phyloP scores from a whole-genome alignment of 2,113 vertebrate species.

The Embiotoca jacksoni region DNA sequence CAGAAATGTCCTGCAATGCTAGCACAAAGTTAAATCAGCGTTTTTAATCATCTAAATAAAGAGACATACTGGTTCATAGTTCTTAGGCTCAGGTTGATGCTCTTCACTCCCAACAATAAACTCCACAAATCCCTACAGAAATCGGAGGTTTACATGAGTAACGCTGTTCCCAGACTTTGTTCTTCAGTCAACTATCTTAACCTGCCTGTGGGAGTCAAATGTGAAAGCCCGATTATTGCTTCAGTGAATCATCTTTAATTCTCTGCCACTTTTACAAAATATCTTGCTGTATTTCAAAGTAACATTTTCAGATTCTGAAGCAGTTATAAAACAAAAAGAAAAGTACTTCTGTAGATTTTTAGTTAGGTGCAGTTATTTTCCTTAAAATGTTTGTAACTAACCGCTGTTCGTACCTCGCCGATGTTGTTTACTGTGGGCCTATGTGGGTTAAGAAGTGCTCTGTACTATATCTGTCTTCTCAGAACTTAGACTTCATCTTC shows the following conservation, averaged over 20 bases:
- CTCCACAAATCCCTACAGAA: background rate
- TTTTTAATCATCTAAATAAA: constrained; percentile 5
- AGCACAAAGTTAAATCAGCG: background rate
- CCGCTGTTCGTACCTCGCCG: constrained; percentile 15
- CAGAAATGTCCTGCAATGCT: background rate
- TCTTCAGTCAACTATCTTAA: too few relatives aligned
- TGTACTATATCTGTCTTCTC: constrained; percentile 62
- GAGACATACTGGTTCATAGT: background rate
- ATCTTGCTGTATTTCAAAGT: too few relatives aligned
- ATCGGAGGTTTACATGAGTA: too few relatives aligned
- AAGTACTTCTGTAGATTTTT: background rate
- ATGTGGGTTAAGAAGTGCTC: constrained; percentile 72
- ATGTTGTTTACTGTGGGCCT: constrained; percentile 58
- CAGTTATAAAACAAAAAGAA: too few relatives aligned
- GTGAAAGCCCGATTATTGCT: too few relatives aligned
- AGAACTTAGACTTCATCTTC: constrained; percentile 46
- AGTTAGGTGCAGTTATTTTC: background rate
- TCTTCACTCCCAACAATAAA: background rate
- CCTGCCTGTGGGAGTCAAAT: too few relatives aligned
- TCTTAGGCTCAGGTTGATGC: background rate
- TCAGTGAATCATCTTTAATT: too few relatives aligned
- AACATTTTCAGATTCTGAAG: too few relatives aligned
- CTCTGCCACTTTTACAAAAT: too few relatives aligned
- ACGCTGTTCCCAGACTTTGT: background rate
- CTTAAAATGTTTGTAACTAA: background rate